phyloP scores from a whole-genome alignment of 2,888 invertebrate genomes.

The Andricus curvator region DNA sequence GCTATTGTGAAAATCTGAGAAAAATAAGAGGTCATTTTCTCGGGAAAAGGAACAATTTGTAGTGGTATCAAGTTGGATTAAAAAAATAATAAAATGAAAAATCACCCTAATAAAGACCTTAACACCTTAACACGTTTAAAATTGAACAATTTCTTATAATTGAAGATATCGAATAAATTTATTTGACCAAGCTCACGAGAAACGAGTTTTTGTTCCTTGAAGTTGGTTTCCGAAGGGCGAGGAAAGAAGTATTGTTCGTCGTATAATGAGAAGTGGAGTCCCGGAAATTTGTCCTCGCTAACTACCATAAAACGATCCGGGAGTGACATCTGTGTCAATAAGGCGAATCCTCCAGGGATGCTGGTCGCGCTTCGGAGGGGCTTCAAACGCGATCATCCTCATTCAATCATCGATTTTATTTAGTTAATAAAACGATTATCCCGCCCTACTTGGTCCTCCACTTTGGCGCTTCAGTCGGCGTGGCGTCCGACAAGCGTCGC shows the following conservation, averaged over 20 bases:
- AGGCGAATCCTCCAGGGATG: slow-evolving; percentile 69
- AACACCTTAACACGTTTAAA: too few relatives aligned
- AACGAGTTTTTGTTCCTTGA: background rate
- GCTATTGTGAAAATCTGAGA: too few relatives aligned
- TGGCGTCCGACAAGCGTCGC: slow-evolving; percentile 52
- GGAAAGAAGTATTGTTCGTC: background rate
- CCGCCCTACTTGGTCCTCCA: slow-evolving; percentile 53
- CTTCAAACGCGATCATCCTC: slow-evolving; percentile 70
- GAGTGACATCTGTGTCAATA: slow-evolving; percentile 77
- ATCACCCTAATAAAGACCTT: too few relatives aligned
- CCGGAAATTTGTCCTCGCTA: slow-evolving; percentile 61
- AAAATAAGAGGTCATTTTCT: too few relatives aligned
- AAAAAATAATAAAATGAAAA: too few relatives aligned
- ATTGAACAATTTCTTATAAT: too few relatives aligned
- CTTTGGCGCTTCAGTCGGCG: slow-evolving; percentile 49
- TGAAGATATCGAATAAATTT: background rate
- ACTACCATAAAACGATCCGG: slow-evolving; percentile 68
- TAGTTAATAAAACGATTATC: slow-evolving; percentile 78
- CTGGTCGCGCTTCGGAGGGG: slow-evolving; percentile 48
- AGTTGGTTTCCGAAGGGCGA: background rate
- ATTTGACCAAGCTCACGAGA: background rate
- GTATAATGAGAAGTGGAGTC: slow-evolving; percentile 52
- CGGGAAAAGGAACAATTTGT: too few relatives aligned
- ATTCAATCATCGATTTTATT: slow-evolving; percentile 77
- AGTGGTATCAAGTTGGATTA: too few relatives aligned